phyloP scores from a whole-genome alignment of 2,797 vertebrate genomes.

The Coccyzus lansbergi region DNA sequence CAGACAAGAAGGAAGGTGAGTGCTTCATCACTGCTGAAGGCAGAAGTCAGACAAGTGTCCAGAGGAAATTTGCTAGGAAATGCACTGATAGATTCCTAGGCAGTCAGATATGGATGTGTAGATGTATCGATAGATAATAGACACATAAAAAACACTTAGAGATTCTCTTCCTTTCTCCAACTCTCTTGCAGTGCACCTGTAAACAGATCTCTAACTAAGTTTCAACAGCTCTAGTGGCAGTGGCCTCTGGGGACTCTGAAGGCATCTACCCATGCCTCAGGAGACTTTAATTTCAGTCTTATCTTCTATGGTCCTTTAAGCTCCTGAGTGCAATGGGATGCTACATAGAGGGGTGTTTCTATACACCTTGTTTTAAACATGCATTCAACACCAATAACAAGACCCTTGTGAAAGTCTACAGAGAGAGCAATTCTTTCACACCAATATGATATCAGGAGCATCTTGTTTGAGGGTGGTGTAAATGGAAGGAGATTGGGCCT shows the following conservation, averaged over 20 bases:
- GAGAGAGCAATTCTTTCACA: neutral
- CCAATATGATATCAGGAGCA: neutral
- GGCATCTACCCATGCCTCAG: neutral
- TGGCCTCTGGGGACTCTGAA: neutral
- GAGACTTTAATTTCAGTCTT: neutral
- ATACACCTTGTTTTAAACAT: neutral
- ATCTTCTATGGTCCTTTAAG: neutral
- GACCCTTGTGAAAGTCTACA: neutral
- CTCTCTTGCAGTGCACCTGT: neutral
- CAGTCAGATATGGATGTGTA: neutral
- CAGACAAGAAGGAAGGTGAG: neutral
- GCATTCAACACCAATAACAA: neutral
- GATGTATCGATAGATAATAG: no score
- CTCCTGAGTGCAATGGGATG: neutral
- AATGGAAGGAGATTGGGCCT: neutral
- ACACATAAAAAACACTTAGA: neutral
- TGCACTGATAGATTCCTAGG: neutral
- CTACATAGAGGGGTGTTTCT: neutral
- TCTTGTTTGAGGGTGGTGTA: neutral
- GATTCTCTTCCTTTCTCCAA: neutral
- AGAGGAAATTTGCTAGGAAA: neutral
- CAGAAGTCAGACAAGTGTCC: neutral
- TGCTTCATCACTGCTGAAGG: neutral
- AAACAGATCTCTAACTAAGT: neutral
- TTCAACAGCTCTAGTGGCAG: neutral